Percentiles rank a stretch among this genome's conserved stretches.
These are phyloP conservation scores for Antheraea mylitta DNA, from an alignment of 1,140 invertebrate genomes.

Conservation along the genomic window DNA sequence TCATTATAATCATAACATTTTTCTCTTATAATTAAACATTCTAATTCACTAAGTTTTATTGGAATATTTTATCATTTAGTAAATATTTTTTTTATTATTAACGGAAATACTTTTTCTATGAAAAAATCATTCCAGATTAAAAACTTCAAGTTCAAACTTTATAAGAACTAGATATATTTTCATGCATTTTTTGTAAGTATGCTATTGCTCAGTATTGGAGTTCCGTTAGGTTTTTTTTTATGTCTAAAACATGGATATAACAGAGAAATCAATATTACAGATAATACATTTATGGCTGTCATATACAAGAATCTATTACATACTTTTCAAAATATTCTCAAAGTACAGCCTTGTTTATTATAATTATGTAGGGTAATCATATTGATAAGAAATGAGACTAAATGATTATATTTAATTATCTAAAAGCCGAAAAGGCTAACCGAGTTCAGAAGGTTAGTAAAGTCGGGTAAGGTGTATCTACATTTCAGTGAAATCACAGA, in stretches of 20 bases:
- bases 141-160: conserved; percentile 25
- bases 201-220: conserved; percentile 23
- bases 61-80: conserved; percentile 69
- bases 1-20: conserved; percentile 76
- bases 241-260: too few relatives aligned
- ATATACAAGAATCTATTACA: conserved; percentile 28
- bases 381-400: conserved; percentile 21
- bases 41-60: conserved; percentile 75
- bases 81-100: conserved; percentile 66
- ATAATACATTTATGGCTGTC: conserved; percentile 18
- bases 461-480: conserved; percentile 37
- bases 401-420: conserved; percentile 16
- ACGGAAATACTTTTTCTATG: conserved; percentile 59
- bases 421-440: conserved; percentile 23
- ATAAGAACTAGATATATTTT: conserved; percentile 30
- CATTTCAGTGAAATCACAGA: conserved; percentile 58
- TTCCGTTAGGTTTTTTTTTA: not conserved
- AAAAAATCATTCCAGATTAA: conserved; percentile 54
- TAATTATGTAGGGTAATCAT: conserved; percentile 18
- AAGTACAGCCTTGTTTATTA: conserved; percentile 30
- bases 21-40: conserved; percentile 67
- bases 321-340: conserved; percentile 30
- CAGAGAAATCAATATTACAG: not conserved
- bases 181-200: conserved; percentile 15
- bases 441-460: conserved; percentile 19